Evolutionary conservation across 2,113 vertebrate genomes (phyloP), one percentile per base, ranked within the genome.

Genomic region (Verasper variegatus): DNA sequence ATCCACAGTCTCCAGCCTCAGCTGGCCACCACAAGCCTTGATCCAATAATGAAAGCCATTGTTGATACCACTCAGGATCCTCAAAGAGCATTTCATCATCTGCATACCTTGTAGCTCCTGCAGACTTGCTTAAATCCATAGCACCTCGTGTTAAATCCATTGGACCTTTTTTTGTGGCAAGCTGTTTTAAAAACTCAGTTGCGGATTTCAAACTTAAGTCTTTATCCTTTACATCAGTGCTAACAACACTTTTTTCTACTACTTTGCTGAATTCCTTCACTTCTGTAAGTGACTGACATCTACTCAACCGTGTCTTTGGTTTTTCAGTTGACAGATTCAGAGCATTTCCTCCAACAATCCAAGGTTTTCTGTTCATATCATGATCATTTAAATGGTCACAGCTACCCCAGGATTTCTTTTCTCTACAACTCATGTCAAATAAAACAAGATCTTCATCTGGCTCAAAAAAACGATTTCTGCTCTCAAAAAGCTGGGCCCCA

Each of bases 1-100:
- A 97, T 1, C 97, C 97, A 93, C 95, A 98, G 59, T 97, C 94
- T 21, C 96, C 96, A 84, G 93, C 91, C 77, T 98, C 97, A 70
- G 96, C 96, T 21, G 96, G 95, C 96, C 96, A 98, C 98, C 98
- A 99, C 21, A 98, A 26, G 1, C 97, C 97, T 88, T 96, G 95
- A 74, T 97, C 95, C 90, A 99, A 88, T 64, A 95, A 92, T 61
- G 93, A 94, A 66, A 97, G 92, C 97, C 97, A 99, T 59, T 97
- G 95, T 63, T 97, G 95, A 83, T 97, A 97, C 86, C 96, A 97
- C 86, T 92, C 95, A 76, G 89, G 87, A 76, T 96, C 94, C 63
- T 91, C 92, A 65, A 93, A 94, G 54, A 94, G 89, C 55, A 91
- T 78, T 59, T 95, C 85, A 31, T 90, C 93, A 17, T 92, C 87